A percentile compares a stretch with the other conserved stretches of the same genome.
Evolutionary conservation across 2,797 vertebrate species (phyloP).

Genomic region (Chrysolophus pictus): DNA sequence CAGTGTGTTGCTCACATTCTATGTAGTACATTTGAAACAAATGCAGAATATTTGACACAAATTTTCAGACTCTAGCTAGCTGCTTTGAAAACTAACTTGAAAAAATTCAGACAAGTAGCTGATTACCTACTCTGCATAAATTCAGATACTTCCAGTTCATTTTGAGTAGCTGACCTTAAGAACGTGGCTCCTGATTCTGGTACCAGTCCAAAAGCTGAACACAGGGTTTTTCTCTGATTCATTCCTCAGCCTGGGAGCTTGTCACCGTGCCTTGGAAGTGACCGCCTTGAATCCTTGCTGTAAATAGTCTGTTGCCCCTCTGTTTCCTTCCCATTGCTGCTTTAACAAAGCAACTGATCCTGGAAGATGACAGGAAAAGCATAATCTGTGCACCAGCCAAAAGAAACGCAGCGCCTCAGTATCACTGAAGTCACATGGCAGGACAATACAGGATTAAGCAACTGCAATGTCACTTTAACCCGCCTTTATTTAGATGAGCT

Average conservation of each 20-base stretch:
- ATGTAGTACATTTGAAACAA: background rate
- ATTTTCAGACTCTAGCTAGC: conserved; percentile 30
- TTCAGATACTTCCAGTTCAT: background rate
- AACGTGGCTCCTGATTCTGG: background rate
- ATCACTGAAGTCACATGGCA: conserved; percentile 70
- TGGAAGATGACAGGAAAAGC: conserved; percentile 3
- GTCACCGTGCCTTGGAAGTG: background rate
- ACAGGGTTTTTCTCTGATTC: conserved; percentile 33
- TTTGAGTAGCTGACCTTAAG: conserved; percentile 61
- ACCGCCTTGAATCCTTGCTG: background rate
- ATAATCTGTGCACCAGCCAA: conserved; percentile 7
- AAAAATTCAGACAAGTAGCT: conserved; percentile 5
- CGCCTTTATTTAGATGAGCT: conserved; percentile 78
- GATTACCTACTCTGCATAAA: background rate
- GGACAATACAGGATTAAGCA: conserved; percentile 75
- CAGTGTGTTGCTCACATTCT: rapidly evolving
- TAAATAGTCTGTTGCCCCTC: background rate
- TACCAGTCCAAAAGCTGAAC: conserved; percentile 15
- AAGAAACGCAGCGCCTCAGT: conserved; percentile 59
- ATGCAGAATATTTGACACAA: background rate
- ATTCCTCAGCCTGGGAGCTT: conserved; percentile 47
- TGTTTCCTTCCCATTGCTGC: background rate
- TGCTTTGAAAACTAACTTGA: background rate
- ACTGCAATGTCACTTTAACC: conserved; percentile 74
- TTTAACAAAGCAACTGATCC: background rate